A percentile compares a stretch with the other conserved stretches of the same genome.
These are phyloP conservation scores for Tragopan temminckii DNA, from an alignment of 2,797 vertebrate genomes.

Conservation along the genomic window DNA sequence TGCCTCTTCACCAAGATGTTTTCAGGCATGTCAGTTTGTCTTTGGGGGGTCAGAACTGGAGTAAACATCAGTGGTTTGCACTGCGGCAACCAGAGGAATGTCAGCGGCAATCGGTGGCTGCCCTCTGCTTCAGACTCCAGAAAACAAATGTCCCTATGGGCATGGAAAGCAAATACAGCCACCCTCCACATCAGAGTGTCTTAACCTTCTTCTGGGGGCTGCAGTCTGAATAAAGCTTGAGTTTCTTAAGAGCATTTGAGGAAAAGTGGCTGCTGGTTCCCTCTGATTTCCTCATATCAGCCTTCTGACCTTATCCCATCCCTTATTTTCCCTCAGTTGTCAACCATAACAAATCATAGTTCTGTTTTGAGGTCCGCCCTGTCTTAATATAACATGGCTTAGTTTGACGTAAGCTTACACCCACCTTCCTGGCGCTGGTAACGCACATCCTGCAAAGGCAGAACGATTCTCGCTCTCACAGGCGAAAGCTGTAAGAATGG, in stretches of 20 bases:
- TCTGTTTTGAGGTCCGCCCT: neutral
- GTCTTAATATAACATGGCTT: neutral
- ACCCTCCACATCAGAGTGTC: no score
- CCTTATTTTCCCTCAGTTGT: neutral
- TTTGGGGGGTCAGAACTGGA: neutral
- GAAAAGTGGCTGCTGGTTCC: neutral
- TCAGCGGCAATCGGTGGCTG: neutral
- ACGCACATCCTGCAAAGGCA: neutral
- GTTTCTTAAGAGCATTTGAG: neutral
- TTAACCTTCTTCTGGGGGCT: neutral
- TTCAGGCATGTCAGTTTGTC: neutral
- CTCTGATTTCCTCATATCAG: neutral
- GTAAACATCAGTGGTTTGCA: neutral
- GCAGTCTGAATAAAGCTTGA: neutral
- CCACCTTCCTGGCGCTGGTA: neutral
- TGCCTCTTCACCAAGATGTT: conserved; percentile 10
- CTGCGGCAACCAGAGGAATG: neutral
- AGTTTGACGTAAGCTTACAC: neutral
- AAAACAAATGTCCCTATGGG: neutral
- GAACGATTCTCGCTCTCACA: neutral
- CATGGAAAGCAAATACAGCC: neutral
- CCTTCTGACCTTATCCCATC: neutral
- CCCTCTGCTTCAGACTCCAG: neutral
- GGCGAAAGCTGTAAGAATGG: neutral
- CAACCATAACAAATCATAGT: neutral